Evolutionary conservation across 1,140 invertebrate genomes (phyloP).

Genomic region (Lasioglossum albipes): DNA sequence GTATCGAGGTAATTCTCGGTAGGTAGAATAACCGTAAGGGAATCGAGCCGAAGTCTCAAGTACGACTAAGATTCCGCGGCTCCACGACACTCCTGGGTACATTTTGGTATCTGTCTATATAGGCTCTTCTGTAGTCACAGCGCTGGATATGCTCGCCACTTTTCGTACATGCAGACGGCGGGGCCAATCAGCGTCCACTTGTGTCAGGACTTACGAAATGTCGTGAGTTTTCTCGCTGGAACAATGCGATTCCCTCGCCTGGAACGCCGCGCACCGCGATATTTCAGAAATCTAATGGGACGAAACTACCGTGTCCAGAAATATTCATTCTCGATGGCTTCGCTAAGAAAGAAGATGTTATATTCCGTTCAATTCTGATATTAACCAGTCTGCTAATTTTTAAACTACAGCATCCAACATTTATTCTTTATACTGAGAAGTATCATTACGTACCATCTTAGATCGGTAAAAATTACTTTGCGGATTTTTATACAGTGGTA

Average conservation of each 20-base stretch:
- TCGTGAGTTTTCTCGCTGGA: constrained; percentile 32
- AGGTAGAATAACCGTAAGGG: constrained; percentile 76
- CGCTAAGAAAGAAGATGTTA: too few relatives aligned
- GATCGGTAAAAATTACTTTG: too few relatives aligned
- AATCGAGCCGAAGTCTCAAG: constrained; percentile 71
- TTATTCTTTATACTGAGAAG: too few relatives aligned
- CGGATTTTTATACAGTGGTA: too few relatives aligned
- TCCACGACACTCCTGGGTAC: constrained; percentile 73
- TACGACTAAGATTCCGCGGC: constrained; percentile 72
- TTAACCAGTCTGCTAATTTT: too few relatives aligned
- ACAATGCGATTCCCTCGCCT: constrained; percentile 11
- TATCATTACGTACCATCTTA: too few relatives aligned
- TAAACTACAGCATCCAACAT: too few relatives aligned
- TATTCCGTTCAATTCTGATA: too few relatives aligned
- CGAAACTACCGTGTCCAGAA: too few relatives aligned
- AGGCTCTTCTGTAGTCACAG: constrained; percentile 45
- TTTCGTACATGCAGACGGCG: constrained; percentile 48
- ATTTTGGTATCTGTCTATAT: constrained; percentile 70
- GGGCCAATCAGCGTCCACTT: constrained; percentile 54
- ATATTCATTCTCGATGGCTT: too few relatives aligned
- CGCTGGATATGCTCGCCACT: constrained; percentile 50
- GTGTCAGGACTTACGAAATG: constrained; percentile 51
- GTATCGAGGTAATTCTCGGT: constrained; percentile 75
- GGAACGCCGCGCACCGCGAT: too few relatives aligned
- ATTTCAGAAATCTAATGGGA: too few relatives aligned